A percentile compares a stretch with the other conserved stretches of the same genome.
phyloP scores from a whole-genome alignment of 2,113 vertebrate genomes.

The Eretmochelys imbricata region DNA sequence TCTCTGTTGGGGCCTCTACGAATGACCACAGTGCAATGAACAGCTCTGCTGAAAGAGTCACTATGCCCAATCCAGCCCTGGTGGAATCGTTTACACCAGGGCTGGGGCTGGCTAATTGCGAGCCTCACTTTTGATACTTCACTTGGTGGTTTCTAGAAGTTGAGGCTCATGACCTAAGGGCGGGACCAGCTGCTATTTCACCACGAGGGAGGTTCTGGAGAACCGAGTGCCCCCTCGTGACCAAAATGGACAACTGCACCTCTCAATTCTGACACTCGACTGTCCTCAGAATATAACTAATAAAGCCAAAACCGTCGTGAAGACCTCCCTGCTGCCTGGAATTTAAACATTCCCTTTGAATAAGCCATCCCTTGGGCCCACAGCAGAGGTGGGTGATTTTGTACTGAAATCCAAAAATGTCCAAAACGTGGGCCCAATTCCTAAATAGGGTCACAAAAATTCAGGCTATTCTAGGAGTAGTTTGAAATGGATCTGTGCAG shows the following conservation, averaged over 20 bases:
- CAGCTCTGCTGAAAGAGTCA: not conserved
- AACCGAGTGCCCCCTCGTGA: not conserved
- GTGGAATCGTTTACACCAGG: not conserved
- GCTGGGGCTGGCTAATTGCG: no score
- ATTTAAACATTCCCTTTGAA: not conserved
- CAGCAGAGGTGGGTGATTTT: not conserved
- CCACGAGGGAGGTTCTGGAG: not conserved
- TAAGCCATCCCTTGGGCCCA: not conserved
- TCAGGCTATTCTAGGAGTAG: not conserved
- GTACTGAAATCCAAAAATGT: not conserved
- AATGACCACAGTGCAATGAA: not conserved
- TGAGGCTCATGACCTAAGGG: not conserved
- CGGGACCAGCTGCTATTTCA: not conserved
- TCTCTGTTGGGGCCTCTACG: not conserved
- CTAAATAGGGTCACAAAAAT: not conserved
- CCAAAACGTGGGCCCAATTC: not conserved
- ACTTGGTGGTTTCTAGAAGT: not conserved
- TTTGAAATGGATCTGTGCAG: not conserved
- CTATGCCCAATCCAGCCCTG: not conserved
- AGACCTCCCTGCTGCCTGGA: not conserved
- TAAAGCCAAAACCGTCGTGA: not conserved
- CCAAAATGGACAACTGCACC: not conserved
- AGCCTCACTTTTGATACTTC: not conserved
- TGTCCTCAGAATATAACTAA: not conserved
- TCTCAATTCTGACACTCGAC: not conserved